Evolutionary conservation across 2,113 vertebrate species (phyloP).

Genomic region (Xiphophorus maculatus): DNA sequence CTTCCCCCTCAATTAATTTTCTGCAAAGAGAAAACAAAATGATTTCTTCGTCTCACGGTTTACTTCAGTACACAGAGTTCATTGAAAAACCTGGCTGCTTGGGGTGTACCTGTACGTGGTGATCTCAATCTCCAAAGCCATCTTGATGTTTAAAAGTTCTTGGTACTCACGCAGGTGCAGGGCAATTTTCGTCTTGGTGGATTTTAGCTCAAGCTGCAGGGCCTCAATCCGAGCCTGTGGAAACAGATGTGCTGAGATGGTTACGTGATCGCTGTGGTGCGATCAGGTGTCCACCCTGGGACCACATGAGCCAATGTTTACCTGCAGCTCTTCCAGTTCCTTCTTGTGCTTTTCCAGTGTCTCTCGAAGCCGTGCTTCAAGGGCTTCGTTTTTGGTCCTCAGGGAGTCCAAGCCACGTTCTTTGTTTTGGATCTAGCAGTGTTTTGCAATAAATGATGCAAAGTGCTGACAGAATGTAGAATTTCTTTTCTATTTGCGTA

Average conservation of each 20-base stretch:
- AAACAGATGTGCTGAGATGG: constrained; percentile 1
- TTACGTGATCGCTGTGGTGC: constrained; percentile 12
- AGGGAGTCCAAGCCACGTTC: constrained; percentile 72
- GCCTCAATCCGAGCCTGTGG: constrained; percentile 68
- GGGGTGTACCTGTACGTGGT: constrained; percentile 79
- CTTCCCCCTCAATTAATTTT: constrained; percentile 82
- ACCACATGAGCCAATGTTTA: constrained; percentile 20
- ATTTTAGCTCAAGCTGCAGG: constrained; percentile 73
- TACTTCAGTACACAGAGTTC: not conserved
- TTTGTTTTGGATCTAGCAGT: constrained; percentile 73
- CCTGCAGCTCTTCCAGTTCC: constrained; percentile 69
- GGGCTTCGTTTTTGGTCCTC: constrained; percentile 72
- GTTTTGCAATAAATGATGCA: not conserved
- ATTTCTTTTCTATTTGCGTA: not conserved
- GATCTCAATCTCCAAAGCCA: constrained; percentile 83
- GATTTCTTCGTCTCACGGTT: not conserved
- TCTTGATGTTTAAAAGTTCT: constrained; percentile 82
- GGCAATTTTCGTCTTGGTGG: constrained; percentile 77
- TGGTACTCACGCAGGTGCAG: constrained; percentile 81
- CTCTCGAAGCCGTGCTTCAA: constrained; percentile 75
- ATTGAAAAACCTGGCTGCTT: not conserved
- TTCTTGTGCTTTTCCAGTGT: constrained; percentile 67
- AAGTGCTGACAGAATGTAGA: not conserved
- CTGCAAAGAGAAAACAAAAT: constrained; percentile 44
- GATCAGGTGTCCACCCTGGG: constrained; percentile 17